Conservation (phyloP, 2,797 vertebrate species). For the Ateles fusciceps region DNA sequence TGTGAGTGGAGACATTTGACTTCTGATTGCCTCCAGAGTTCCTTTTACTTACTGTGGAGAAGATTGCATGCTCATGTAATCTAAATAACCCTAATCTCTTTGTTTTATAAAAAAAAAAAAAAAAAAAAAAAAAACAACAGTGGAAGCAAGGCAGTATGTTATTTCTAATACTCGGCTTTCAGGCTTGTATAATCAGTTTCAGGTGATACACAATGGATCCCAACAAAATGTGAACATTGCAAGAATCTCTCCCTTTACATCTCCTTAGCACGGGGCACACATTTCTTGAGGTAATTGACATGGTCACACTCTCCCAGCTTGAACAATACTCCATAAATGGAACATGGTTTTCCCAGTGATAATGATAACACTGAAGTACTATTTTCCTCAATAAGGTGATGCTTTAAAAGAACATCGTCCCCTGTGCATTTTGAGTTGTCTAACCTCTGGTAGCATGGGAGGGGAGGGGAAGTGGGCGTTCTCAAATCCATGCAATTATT, state of each 20-base stretch:
- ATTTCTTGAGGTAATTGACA: neutral
- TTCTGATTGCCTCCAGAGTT: neutral
- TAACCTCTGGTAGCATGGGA: rapidly evolving
- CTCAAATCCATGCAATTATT: rapidly evolving
- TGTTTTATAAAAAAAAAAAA: neutral
- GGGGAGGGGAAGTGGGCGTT: rapidly evolving
- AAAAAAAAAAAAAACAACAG: neutral
- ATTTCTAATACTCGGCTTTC: neutral
- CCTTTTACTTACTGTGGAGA: neutral
- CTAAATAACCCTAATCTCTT: neutral
- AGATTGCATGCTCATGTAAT: too few relatives aligned
- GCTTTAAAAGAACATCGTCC: too few relatives aligned
- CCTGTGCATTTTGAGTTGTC: rapidly evolving
- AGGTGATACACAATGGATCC: neutral
- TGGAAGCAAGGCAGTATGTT: too few relatives aligned
- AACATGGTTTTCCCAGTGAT: neutral
- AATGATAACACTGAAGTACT: neutral
- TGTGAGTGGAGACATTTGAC: too few relatives aligned
- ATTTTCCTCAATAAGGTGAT: neutral
- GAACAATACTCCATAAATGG: neutral
- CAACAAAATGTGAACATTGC: rapidly evolving
- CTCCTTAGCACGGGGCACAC: neutral
- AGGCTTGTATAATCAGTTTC: neutral
- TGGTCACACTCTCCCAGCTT: neutral
- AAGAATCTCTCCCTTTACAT: rapidly evolving